Percentiles rank a stretch among this genome's conserved stretches.
Conservation (phyloP, 2,888 invertebrate genomes). For the Drosophila pseudotalamancana region DNA sequence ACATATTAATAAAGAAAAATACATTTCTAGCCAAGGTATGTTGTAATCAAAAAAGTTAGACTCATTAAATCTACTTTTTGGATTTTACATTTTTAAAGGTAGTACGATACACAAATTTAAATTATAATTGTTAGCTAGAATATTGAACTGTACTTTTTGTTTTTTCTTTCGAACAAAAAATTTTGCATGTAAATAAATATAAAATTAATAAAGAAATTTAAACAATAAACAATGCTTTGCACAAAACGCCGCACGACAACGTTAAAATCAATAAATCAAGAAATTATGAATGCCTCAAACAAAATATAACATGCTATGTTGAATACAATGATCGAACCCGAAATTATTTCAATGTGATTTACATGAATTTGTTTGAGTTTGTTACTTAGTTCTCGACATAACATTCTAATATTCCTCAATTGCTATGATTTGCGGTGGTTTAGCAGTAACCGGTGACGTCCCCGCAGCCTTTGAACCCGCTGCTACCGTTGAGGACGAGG, state of each 20-base stretch:
- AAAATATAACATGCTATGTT: slow-evolving; percentile 35
- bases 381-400: slow-evolving; percentile 49
- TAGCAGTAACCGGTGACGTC: slow-evolving; percentile 66
- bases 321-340: slow-evolving; percentile 28
- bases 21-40: slow-evolving; percentile 55
- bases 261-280: slow-evolving; percentile 57
- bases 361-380: slow-evolving; percentile 58
- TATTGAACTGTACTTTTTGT: slow-evolving; percentile 38
- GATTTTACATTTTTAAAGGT: slow-evolving; percentile 51
- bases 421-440: slow-evolving; percentile 84
- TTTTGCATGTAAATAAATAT: slow-evolving; percentile 62
- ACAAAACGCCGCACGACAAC: slow-evolving; percentile 82
- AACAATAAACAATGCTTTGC: slow-evolving; percentile 77
- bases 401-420: slow-evolving; percentile 78
- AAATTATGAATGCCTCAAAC: slow-evolving; percentile 47
- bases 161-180: slow-evolving; percentile 38
- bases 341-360: slow-evolving; percentile 31
- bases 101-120: slow-evolving; percentile 41
- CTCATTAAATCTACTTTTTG: slow-evolving; percentile 69
- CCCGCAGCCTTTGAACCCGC: slow-evolving; percentile 36
- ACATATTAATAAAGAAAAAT: slow-evolving; percentile 66
- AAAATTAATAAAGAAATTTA: slow-evolving; percentile 60
- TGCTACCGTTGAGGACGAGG: slow-evolving; percentile 53
- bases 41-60: slow-evolving; percentile 59
- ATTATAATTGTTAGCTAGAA: slow-evolving; percentile 31